Evolutionary conservation across 2,113 vertebrate species (phyloP).

Genomic region (rat (Rattus norvegicus)): DNA sequence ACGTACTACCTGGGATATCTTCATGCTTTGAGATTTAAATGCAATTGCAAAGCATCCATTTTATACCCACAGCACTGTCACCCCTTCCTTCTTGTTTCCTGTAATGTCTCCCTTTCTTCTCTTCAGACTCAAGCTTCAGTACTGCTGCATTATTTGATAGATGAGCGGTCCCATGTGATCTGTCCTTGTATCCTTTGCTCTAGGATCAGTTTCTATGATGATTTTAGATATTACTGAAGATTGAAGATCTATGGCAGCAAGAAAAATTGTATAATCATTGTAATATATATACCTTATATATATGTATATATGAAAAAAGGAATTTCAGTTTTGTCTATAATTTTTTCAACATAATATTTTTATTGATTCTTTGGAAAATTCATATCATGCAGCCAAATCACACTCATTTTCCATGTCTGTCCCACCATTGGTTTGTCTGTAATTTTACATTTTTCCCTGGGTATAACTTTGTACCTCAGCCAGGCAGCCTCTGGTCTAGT

Average conservation of each 20-base stretch:
- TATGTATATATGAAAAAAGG: neutral
- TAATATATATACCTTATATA: no score
- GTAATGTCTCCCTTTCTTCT: neutral
- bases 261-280: neutral
- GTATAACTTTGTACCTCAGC: neutral
- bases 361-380: neutral
- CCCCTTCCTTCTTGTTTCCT: neutral
- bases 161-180: neutral
- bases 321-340: neutral
- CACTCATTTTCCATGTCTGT: neutral
- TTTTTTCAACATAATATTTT: neutral
- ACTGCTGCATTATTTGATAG: neutral
- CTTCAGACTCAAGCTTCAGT: neutral
- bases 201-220: neutral
- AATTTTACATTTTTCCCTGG: neutral
- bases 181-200: neutral
- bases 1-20: neutral
- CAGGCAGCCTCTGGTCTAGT: neutral
- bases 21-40: neutral
- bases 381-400: neutral
- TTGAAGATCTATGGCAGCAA: neutral
- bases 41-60: neutral
- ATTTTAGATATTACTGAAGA: neutral
- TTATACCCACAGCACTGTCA: neutral
- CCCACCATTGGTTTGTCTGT: neutral